Evolutionary conservation across 2,797 vertebrate genomes (phyloP), one percentile per base, ranked within the genome.

Genomic region (Hydrocynus forskahlii): DNA sequence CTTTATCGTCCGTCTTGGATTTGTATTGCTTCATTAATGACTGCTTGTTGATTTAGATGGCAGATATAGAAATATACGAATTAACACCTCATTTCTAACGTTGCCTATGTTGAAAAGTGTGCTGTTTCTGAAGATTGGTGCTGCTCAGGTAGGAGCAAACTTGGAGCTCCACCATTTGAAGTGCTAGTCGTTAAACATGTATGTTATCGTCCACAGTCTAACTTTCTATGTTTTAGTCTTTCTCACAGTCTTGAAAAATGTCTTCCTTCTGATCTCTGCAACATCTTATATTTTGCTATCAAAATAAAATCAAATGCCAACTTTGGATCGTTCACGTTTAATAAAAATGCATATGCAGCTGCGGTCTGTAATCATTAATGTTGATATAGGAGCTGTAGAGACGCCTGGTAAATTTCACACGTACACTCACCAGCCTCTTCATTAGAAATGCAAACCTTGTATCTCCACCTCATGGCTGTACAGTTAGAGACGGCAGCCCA

Each of bases 281-380:
- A 50, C 14, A 79, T n/a, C 29, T 52, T 64, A 66, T 72, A 75
- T 80, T 78, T 81, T 73, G 63, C 62, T 76, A 68, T 78, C 16
- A 73, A 81, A 83, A 79, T 81, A 69, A 86, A 83, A 52, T 35
- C 60, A 81, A 81, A 76, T 60, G 25, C 12, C 62, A 74, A 54
- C 48, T 40, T n/a, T 67, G 50, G 45, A 16, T 9, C 45, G 0
- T 23, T 74, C 19, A 5, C 9, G 55, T 35, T 60, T 8, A 25
- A 1, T 57, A 68, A 68, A 68, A 68, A 45, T 68, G 66, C 21
- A 21, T 10, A 10, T 45, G 19, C 40, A 43, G 2, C 9, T 21
- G 19, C 40, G 12, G 35, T 40, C 10, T 29, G 23, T 4, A 14
- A 29, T 62, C 10, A 62, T 7, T 57, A 6, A n/a, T 35, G 35